Evolutionary conservation across 1,140 invertebrate species (phyloP).

Genomic region (Magallana gigas): DNA sequence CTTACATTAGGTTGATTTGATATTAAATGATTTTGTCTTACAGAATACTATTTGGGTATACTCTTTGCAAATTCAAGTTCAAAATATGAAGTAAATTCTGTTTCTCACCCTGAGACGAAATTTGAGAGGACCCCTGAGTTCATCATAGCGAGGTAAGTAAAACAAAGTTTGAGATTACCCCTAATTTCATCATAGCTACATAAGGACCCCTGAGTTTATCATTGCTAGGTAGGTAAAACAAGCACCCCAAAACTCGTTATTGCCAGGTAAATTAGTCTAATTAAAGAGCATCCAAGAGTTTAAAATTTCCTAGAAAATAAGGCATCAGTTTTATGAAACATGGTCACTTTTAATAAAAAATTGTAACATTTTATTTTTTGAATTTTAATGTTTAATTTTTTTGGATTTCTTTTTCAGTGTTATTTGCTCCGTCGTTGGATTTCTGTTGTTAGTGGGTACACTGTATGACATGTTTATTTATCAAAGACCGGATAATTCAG

Average conservation of each 20-base stretch:
- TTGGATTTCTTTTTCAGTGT: constrained; percentile 1
- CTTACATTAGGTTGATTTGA: no score
- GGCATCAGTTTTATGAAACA: no score
- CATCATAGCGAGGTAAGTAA: background rate
- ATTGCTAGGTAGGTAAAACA: no score
- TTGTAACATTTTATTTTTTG: no score
- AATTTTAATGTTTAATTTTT: background rate
- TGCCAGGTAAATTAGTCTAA: no score
- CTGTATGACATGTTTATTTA: background rate
- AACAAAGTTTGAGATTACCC: no score
- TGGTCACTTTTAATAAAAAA: no score
- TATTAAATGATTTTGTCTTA: background rate
- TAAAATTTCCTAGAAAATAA: no score
- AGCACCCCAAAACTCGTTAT: no score
- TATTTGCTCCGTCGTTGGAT: background rate
- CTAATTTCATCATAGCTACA: no score
- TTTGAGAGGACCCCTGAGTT: constrained; percentile 13
- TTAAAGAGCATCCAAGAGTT: no score
- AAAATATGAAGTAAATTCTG: background rate
- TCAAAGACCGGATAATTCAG: background rate
- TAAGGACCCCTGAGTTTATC: no score
- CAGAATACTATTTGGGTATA: background rate
- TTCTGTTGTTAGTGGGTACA: background rate
- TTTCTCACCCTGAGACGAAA: background rate
- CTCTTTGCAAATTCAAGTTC: background rate